These are phyloP conservation scores for Sisyra nigra DNA, from an alignment of 2,888 invertebrate species.

Conservation along the genomic window DNA sequence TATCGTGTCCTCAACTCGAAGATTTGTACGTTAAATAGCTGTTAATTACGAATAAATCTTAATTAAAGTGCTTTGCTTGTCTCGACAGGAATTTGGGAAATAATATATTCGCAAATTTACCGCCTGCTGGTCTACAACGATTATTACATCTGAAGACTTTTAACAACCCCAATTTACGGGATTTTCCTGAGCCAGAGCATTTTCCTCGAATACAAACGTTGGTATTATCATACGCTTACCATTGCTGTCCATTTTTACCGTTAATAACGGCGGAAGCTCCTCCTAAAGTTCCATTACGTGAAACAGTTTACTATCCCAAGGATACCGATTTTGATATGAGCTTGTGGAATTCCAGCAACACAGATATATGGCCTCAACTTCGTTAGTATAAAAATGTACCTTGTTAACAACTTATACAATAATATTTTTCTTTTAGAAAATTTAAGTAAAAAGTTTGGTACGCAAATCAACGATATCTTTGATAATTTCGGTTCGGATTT, in stretches of 20 bases:
- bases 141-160: slow-evolving; percentile 79
- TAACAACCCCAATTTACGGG: slow-evolving; percentile 74
- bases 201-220: slow-evolving; percentile 78
- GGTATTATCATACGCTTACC: slow-evolving; percentile 86
- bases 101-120: slow-evolving; percentile 71
- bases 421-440: slow-evolving; percentile 37
- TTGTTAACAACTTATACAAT: neutral
- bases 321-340: slow-evolving; percentile 54
- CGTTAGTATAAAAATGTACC: slow-evolving; percentile 37
- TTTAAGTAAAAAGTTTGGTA: slow-evolving; percentile 52
- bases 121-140: slow-evolving; percentile 62
- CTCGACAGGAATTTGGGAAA: slow-evolving; percentile 68
- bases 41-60: neutral
- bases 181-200: slow-evolving; percentile 73
- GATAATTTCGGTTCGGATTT: slow-evolving; percentile 53
- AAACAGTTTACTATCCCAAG: slow-evolving; percentile 52
- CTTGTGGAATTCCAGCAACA: slow-evolving; percentile 63
- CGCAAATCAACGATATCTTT: slow-evolving; percentile 52
- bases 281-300: slow-evolving; percentile 34
- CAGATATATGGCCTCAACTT: slow-evolving; percentile 70
- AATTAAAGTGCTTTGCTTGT: neutral
- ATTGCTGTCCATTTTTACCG: slow-evolving; percentile 82
- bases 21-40: slow-evolving; percentile 57
- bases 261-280: slow-evolving; percentile 36
- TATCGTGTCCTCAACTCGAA: slow-evolving; percentile 58